A percentile compares a stretch with the other conserved stretches of the same genome.
Conservation (phyloP, 2,888 invertebrate species). For the Lithosia quadra region DNA sequence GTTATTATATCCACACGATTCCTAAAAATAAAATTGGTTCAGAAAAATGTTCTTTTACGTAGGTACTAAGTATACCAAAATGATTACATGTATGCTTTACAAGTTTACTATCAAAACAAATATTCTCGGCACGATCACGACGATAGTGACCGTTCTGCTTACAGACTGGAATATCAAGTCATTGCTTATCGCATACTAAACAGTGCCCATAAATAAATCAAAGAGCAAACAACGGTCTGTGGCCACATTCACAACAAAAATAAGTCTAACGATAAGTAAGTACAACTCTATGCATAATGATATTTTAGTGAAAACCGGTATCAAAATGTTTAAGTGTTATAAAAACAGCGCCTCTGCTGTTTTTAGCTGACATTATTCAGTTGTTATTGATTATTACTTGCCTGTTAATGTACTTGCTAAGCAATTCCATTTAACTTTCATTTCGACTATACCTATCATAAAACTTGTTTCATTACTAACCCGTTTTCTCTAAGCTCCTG, state of each 20-base stretch:
- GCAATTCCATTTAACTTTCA: conserved; percentile 58
- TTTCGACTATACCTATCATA: conserved; percentile 51
- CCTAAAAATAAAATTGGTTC: background rate
- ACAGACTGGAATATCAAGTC: conserved; percentile 75
- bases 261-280: conserved; percentile 11
- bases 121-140: conserved; percentile 70
- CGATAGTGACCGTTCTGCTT: conserved; percentile 68
- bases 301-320: conserved; percentile 13
- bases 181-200: conserved; percentile 68
- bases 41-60: background rate
- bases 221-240: conserved; percentile 47
- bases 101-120: conserved; percentile 44
- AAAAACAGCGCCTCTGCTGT: conserved; percentile 9
- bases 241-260: conserved; percentile 35
- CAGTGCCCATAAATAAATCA: conserved; percentile 50
- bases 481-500: conserved; percentile 56
- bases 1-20: background rate
- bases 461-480: conserved; percentile 56
- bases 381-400: conserved; percentile 21
- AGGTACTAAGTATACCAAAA: background rate
- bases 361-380: conserved; percentile 18
- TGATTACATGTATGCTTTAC: background rate
- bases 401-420: conserved; percentile 35
- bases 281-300: background rate
- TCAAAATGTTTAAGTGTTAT: conserved; percentile 5